Evolutionary conservation across 2,888 invertebrate genomes (phyloP).

Genomic region (Malacosoma neustria): DNA sequence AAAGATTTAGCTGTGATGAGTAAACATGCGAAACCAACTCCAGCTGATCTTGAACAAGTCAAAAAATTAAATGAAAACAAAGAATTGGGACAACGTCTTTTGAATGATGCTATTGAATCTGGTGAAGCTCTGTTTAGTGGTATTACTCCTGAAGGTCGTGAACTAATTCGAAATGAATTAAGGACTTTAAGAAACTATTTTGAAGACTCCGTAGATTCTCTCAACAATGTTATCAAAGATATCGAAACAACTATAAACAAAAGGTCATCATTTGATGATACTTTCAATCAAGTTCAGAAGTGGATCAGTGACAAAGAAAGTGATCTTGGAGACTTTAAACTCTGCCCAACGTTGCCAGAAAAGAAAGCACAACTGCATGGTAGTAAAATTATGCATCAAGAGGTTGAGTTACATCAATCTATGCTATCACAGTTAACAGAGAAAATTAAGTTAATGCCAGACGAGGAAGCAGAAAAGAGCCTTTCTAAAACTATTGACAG

Average conservation of each 20-base stretch:
- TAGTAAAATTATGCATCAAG: slow-evolving; percentile 87
- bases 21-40: slow-evolving; percentile 84
- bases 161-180: slow-evolving; percentile 87
- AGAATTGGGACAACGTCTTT: slow-evolving; percentile 84
- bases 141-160: slow-evolving; percentile 90
- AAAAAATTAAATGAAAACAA: slow-evolving; percentile 83
- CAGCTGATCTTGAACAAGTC: slow-evolving; percentile 83
- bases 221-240: slow-evolving; percentile 88
- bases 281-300: slow-evolving; percentile 88
- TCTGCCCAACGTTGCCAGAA: slow-evolving; percentile 87
- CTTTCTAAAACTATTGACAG: slow-evolving; percentile 82
- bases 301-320: slow-evolving; percentile 90
- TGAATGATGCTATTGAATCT: slow-evolving; percentile 87
- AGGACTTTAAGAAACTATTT: slow-evolving; percentile 86
- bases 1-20: slow-evolving; percentile 81
- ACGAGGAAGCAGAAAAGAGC: slow-evolving; percentile 85
- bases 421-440: slow-evolving; percentile 89
- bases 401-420: slow-evolving; percentile 89
- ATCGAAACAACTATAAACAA: slow-evolving; percentile 93
- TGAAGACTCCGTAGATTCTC: slow-evolving; percentile 88
- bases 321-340: slow-evolving; percentile 80
- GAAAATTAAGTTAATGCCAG: slow-evolving; percentile 85
- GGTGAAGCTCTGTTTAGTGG: slow-evolving; percentile 92
- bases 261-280: slow-evolving; percentile 94
- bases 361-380: slow-evolving; percentile 91